These are phyloP conservation scores for Camelus dromedarius DNA, from an alignment of 2,113 vertebrate genomes.

Conservation along the genomic window DNA sequence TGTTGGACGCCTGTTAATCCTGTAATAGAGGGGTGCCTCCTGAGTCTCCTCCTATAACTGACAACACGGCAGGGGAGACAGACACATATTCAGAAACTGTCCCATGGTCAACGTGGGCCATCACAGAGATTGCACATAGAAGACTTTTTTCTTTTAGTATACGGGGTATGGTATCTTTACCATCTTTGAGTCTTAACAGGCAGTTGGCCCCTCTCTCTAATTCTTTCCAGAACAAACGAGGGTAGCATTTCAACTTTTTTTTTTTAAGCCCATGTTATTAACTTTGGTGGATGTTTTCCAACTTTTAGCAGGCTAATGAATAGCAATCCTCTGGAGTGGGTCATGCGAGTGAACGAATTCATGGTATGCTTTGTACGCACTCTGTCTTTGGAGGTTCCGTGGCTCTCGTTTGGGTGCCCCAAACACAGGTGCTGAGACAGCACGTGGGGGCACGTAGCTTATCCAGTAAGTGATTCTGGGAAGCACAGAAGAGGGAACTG, in stretches of 20 bases:
- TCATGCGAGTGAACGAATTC: not conserved
- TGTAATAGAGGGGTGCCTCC: not conserved
- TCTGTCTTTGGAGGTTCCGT: not conserved
- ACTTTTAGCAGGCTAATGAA: not conserved
- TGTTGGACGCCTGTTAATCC: not conserved
- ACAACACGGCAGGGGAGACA: not conserved
- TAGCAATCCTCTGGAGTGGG: not conserved
- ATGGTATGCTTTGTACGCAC: not conserved
- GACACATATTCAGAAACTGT: not conserved
- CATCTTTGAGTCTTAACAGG: not conserved
- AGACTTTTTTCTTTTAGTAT: not conserved
- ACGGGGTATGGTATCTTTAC: not conserved
- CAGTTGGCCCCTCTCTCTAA: not conserved
- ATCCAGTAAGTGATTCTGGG: not conserved
- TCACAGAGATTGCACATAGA: not conserved
- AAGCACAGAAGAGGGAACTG: not conserved
- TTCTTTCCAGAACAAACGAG: not conserved
- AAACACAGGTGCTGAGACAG: not conserved
- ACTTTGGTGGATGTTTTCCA: not conserved
- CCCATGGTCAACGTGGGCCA: not conserved
- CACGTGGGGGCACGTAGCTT: not conserved
- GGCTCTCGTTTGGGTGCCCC: not conserved
- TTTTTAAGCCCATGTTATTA: not conserved
- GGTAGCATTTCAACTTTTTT: not conserved
- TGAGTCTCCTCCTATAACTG: not conserved